Base-by-base conservation (phyloP, 2,113 vertebrate genomes). In the Corvus hawaiiensis region DNA sequence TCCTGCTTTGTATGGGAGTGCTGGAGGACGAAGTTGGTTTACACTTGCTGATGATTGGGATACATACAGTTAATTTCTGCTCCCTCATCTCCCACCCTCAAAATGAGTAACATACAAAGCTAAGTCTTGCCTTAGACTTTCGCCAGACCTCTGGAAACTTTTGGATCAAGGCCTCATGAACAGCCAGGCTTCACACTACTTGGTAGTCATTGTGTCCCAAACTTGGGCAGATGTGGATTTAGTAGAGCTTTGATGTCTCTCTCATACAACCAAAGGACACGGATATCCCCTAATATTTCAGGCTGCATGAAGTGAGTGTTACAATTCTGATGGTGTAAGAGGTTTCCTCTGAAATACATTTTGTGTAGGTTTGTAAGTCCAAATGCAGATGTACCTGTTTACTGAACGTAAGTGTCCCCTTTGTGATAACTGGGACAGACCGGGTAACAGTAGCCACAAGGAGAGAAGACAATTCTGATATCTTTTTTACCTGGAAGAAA, bases 121-220 rank as follows among this genome's bases (percentile, higher is more conserved):
- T 13, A 52, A 73, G 30, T 55, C 66, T 89, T 81, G n/a, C 43
- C n/a, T 87, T 89, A 64, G 76, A 80, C 64, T 44, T 81, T 79
- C 32, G 37, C 22, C 73, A 71, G 61, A 69, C 37, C 46, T 95
- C 54, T 86, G 49, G 82, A 73, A 84, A 48, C 30, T 16, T 91
- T 76, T 89, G 66, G 24, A 39, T 69, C 67, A 35, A 68, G 58
- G 33, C 27, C 15, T 85, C 17, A 22, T 0, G 0, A 59, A 55
- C 26, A 82, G n/a, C 30, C 54, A 52, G 58, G 54, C 44, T 76
- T 73, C 59, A 87, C 55, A 48, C 43, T 66, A 12, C 28, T 61
- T 28, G 21, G 14, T 44, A 24, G 21, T 77, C 37, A 37, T 61
- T 28, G 28, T 13, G 5, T 62, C 43, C 21, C 0, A 0, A 84